Evolutionary conservation across 2,797 vertebrate genomes (phyloP), one percentile per base, ranked within the genome.

Genomic region (Tangara arthus): DNA sequence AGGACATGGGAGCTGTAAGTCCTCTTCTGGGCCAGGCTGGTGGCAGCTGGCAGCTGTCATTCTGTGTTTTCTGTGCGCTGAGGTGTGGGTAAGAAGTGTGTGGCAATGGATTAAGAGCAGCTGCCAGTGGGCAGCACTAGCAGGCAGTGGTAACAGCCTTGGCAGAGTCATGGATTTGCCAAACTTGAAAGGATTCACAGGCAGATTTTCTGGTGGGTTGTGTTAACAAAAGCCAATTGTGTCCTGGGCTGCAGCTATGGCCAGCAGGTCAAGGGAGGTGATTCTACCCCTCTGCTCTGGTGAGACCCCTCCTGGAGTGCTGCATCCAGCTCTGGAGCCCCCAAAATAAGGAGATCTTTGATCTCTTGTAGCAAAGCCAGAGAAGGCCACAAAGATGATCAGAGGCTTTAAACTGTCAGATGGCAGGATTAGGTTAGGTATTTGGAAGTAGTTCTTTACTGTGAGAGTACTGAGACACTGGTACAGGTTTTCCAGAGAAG

Each of bases 91-190:
- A 47, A 30, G 46, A 39, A 42, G 46, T 37, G 59, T 11, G 79
- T 70, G 78, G 68, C 44, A 22, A 3, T 59, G 46, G 61, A 44
- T 71, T 24, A 53, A 71, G 52, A 53, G 47, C 64, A 66, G 50
- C 52, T 91, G 34, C 64, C 8, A 19, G 34, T 52, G 52, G 37
- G 41, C 59, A 72, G 76, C 8, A 18, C 22, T 21, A 27, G 18
- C 15, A n/a, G 44, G 5, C 26, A 59, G 8, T 12, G 42, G 49
- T 69, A 75, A 6, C 35, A 35, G 39, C 34, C 34, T 75, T 2
- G 0, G 39, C 35, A 79, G 55, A 34, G 34, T 27, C 2, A 1
- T 4, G 16, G 26, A 22, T 44, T 50, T 1, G 2, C 32, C 20
- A 59, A 66, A 77, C 46, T 18, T 53, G 32, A n/a, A 82, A 70